Evolutionary conservation across 2,113 vertebrate genomes (phyloP), one percentile per base, ranked within the genome.

Genomic region (Gnathochromis pfefferi): DNA sequence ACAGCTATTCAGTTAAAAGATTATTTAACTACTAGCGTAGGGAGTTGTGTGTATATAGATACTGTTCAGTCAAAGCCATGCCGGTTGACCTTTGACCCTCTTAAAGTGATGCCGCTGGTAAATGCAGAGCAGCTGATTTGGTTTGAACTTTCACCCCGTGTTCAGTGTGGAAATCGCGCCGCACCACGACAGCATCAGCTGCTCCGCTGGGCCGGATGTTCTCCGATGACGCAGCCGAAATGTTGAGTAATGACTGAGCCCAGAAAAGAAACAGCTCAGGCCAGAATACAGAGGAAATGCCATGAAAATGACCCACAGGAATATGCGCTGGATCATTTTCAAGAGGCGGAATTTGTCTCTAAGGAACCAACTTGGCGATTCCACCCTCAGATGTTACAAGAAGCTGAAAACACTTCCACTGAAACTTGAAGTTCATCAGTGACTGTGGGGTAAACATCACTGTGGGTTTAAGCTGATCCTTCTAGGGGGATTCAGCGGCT

Each of bases 401-500:
- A 28, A 49, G 42, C 70, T 31, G 42, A 11, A 47, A 75, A 47
- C 70, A 12, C 23, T 17, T 47, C 23, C 40, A 3, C 9, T 19
- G 23, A 73, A 45, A 23, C n/a, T 14, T 10, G 1, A 11, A 10
- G 0, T 0, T 28, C 1, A 42, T 42, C 40, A 11, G 21, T 12
- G 23, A 28, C 23, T 19, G 70, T 75, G 68, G 21, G 38, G 35
- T 3, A 75, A 75, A 31, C 42, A 1, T 31, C 23, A 31, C 21
- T 19, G 40, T 47, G 70, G 70, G 42, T 19, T 47, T 28, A 47
- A 28, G 2, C 9, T 11, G 10, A 75, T 1, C 40, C 9, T 45
- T 21, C 5, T 9, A 26, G 1, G 13, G 1, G n/a, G 9, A 26
- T 26, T 0, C 12, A 13, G 12, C 2, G 0, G 7, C 3, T 0